A percentile compares a stretch with the other conserved stretches of the same genome.
phyloP scores from a whole-genome alignment of 2,888 invertebrate genomes.

The Drosophila cracens region DNA sequence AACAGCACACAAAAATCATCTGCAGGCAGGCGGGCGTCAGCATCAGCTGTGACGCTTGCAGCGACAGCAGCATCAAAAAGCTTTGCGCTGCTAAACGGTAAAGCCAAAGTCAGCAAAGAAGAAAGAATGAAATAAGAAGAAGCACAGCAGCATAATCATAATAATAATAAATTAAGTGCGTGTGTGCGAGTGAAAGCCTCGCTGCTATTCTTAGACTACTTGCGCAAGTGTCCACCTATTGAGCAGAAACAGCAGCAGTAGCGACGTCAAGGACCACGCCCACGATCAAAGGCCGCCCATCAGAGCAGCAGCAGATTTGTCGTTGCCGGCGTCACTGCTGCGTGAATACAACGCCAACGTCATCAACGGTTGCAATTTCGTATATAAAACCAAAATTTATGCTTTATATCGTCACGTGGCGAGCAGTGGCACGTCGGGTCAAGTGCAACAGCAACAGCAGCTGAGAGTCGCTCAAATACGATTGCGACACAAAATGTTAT shows the following conservation, averaged over 20 bases:
- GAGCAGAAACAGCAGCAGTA: constrained; percentile 57
- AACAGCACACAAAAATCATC: constrained; percentile 60
- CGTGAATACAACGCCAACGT: constrained; percentile 70
- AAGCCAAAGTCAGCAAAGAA: constrained; percentile 51
- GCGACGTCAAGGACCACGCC: constrained; percentile 60
- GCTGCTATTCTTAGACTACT: constrained; percentile 80
- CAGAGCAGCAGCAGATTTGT: constrained; percentile 47
- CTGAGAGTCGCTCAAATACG: constrained; percentile 72
- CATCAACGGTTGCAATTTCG: constrained; percentile 76
- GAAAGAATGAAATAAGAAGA: constrained; percentile 23
- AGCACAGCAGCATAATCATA: constrained; percentile 34
- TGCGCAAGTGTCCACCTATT: constrained; percentile 76
- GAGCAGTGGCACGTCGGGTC: constrained; percentile 78
- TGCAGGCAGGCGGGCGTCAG: constrained; percentile 68
- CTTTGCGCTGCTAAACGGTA: constrained; percentile 48
- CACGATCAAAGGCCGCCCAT: constrained; percentile 27
- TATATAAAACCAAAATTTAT: constrained; percentile 81
- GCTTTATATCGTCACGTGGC: constrained; percentile 77
- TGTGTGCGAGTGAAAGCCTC: constrained; percentile 67
- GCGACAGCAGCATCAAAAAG: constrained; percentile 50
- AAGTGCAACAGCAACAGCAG: constrained; percentile 81
- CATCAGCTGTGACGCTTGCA: constrained; percentile 67
- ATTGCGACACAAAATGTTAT: constrained; percentile 77
- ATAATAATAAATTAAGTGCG: constrained; percentile 64
- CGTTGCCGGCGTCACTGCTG: constrained; percentile 57